These are phyloP conservation scores for Catharus bicknelli DNA, from an alignment of 2,113 vertebrate genomes.

Conservation along the genomic window DNA sequence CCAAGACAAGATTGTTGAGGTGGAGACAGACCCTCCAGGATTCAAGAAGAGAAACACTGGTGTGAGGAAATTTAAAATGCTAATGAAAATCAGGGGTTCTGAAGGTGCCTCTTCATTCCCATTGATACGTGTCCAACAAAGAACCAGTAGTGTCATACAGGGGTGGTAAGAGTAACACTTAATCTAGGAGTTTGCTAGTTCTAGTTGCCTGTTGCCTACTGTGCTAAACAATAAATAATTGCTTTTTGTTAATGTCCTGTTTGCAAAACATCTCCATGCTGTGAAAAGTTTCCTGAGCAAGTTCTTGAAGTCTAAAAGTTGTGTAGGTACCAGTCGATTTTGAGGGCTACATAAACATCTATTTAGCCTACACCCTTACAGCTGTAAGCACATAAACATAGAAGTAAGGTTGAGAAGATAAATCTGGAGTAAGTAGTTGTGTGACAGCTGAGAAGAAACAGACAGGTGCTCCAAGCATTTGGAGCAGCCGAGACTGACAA, in stretches of 20 bases:
- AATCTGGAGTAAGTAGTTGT: slow-evolving; percentile 40
- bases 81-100: neutral
- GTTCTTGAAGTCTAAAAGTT: neutral
- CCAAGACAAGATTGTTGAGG: neutral
- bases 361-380: neutral
- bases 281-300: neutral
- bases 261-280: neutral
- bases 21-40: neutral
- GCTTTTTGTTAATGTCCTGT: neutral
- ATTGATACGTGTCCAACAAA: neutral
- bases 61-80: neutral
- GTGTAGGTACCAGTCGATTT: neutral
- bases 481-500: neutral
- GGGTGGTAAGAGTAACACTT: neutral
- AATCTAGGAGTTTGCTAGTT: neutral
- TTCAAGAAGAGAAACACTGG: neutral
- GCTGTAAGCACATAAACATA: neutral
- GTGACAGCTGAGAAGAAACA: slow-evolving; percentile 5
- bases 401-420: neutral
- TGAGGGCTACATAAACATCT: neutral
- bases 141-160: neutral
- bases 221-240: neutral
- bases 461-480: slow-evolving; percentile 23
- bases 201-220: neutral
- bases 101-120: neutral